Conservation (phyloP, 2,113 vertebrate species). For the Fregetta grallaria region DNA sequence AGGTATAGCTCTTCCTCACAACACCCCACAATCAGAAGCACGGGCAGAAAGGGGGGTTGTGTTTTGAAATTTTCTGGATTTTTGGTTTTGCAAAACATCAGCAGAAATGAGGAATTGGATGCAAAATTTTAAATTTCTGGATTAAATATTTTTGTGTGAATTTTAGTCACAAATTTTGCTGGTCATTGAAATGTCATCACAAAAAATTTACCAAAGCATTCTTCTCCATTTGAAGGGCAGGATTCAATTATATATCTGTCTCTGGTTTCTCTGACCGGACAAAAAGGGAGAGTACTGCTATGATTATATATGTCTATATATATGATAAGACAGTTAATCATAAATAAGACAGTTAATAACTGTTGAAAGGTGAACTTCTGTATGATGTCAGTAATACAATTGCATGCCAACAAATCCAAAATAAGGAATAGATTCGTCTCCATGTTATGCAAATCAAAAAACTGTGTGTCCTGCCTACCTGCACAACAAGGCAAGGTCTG, state of each 20-base stretch:
- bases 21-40: background rate
- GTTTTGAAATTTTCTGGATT: background rate
- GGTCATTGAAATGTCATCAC: background rate
- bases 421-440: background rate
- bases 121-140: background rate
- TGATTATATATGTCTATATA: background rate
- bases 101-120: background rate
- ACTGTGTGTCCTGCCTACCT: background rate
- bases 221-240: background rate
- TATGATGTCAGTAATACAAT: background rate
- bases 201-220: background rate
- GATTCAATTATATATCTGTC: background rate
- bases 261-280: background rate
- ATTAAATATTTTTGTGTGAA: background rate
- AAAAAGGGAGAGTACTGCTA: background rate
- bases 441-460: background rate
- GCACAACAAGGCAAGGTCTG: background rate
- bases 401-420: background rate
- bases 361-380: background rate
- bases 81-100: background rate
- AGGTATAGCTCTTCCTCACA: background rate
- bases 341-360: background rate
- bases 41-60: fast-evolving
- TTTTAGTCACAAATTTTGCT: background rate
- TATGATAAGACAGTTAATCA: background rate